A percentile compares a stretch with the other conserved stretches of the same genome.
phyloP scores from a whole-genome alignment of 2,888 invertebrate genomes.

The Apoda limacodes region DNA sequence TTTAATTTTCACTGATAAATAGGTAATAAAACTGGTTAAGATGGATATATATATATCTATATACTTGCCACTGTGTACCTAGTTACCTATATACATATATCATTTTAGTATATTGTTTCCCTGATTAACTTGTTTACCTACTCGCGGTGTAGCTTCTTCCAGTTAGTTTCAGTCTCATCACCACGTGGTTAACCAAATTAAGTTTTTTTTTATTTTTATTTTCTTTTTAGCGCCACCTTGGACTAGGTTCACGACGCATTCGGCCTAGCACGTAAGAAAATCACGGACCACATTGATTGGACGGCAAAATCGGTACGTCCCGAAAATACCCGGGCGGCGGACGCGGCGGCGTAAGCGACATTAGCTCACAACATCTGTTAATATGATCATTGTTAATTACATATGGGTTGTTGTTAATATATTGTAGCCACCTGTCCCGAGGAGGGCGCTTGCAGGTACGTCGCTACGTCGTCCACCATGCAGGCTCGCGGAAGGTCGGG shows the following conservation, averaged over 20 bases:
- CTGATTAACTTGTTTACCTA: no score
- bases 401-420: constrained; percentile 68
- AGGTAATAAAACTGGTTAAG: no score
- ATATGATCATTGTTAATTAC: constrained; percentile 71
- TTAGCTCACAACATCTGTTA: constrained; percentile 70
- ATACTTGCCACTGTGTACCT: no score
- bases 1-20: no score
- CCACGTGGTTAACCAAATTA: no score
- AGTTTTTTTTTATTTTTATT: constrained; percentile 13
- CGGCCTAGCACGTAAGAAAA: constrained; percentile 29
- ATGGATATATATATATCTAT: no score
- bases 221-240: constrained; percentile 24
- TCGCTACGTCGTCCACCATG: constrained; percentile 96
- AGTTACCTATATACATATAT: no score
- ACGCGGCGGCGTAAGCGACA: constrained; percentile 58
- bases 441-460: constrained; percentile 94
- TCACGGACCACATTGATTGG: constrained; percentile 45
- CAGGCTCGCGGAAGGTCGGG: constrained; percentile 94
- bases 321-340: constrained; percentile 68
- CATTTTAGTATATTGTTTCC: no score
- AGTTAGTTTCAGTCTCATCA: no score
- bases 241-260: constrained; percentile 26
- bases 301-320: constrained; percentile 43
- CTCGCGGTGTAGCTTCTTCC: no score
- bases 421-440: constrained; percentile 88